Evolutionary conservation across 2,888 invertebrate genomes (phyloP).

Genomic region (Atethmia centrago): DNA sequence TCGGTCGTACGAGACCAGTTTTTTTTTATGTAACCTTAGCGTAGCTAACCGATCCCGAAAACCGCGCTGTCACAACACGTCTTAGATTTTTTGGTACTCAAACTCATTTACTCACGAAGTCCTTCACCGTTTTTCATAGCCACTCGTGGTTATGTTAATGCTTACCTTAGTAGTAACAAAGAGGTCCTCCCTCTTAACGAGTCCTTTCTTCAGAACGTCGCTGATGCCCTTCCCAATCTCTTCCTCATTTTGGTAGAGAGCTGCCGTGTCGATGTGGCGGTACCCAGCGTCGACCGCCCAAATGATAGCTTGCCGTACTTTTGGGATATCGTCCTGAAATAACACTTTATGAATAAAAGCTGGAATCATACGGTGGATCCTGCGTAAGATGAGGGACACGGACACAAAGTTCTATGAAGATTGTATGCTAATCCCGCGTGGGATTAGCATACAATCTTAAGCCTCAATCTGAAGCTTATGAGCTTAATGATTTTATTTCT

Average conservation of each 20-base stretch:
- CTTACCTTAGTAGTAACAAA: constrained; percentile 82
- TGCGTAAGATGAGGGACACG: background rate
- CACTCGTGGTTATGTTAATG: background rate
- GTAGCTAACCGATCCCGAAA: too few species aligned
- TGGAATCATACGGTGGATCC: background rate
- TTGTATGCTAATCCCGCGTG: background rate
- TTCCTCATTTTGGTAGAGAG: constrained; percentile 77
- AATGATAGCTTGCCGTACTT: constrained; percentile 71
- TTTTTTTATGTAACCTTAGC: too few species aligned
- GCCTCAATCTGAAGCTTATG: background rate
- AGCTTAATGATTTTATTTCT: too few species aligned
- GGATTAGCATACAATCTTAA: too few species aligned
- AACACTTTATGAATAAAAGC: background rate
- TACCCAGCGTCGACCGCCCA: constrained; percentile 80
- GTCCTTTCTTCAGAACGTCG: constrained; percentile 85
- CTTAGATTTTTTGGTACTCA: background rate
- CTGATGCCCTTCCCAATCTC: constrained; percentile 89
- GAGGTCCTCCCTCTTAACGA: constrained; percentile 83
- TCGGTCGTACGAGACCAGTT: too few species aligned
- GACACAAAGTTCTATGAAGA: background rate
- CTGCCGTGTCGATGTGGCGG: constrained; percentile 82
- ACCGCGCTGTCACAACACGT: too few species aligned
- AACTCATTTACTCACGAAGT: background rate
- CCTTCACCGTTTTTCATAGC: background rate
- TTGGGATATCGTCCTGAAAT: constrained; percentile 72